Evolutionary conservation across 1,140 invertebrate species (phyloP).

Genomic region (Hydropsyche tenuis): DNA sequence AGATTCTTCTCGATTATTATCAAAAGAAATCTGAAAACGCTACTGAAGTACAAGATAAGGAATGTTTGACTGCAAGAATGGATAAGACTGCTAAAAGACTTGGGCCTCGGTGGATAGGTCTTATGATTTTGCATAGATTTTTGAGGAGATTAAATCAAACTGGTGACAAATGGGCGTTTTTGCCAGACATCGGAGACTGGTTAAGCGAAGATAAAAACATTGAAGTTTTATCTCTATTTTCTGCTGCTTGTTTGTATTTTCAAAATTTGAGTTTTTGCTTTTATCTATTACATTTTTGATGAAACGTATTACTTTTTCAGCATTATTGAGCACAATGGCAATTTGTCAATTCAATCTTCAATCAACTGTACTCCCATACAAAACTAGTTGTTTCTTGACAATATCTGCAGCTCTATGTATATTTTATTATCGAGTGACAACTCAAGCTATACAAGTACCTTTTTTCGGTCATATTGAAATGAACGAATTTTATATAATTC

Average conservation of each 20-base stretch:
- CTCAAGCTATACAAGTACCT: slow-evolving; percentile 50
- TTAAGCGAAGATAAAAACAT: slow-evolving; percentile 64
- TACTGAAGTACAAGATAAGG: slow-evolving; percentile 60
- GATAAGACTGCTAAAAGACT: slow-evolving; percentile 53
- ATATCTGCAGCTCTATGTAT: slow-evolving; percentile 52
- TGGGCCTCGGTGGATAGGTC: slow-evolving; percentile 58
- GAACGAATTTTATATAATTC: slow-evolving; percentile 54
- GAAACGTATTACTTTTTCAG: slow-evolving; percentile 39
- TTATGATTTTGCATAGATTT: slow-evolving; percentile 63
- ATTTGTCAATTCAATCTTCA: slow-evolving; percentile 43
- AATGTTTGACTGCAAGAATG: slow-evolving; percentile 55
- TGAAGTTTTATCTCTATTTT: slow-evolving; percentile 61
- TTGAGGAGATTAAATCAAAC: slow-evolving; percentile 81
- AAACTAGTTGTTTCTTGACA: slow-evolving; percentile 57
- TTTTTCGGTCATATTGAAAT: slow-evolving; percentile 45
- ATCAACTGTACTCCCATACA: slow-evolving; percentile 29
- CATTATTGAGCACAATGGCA: slow-evolving; percentile 28
- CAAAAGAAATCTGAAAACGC: slow-evolving; percentile 53
- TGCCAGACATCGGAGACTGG: slow-evolving; percentile 75
- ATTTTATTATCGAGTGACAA: slow-evolving; percentile 54
- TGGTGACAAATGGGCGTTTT: slow-evolving; percentile 81
- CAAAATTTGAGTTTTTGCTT: background rate
- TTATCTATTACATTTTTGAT: background rate
- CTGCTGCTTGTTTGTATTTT: slow-evolving; percentile 58
- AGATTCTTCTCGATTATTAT: slow-evolving; percentile 57